Evolutionary conservation across 2,113 vertebrate genomes (phyloP).

Genomic region (Regulus satrapa): DNA sequence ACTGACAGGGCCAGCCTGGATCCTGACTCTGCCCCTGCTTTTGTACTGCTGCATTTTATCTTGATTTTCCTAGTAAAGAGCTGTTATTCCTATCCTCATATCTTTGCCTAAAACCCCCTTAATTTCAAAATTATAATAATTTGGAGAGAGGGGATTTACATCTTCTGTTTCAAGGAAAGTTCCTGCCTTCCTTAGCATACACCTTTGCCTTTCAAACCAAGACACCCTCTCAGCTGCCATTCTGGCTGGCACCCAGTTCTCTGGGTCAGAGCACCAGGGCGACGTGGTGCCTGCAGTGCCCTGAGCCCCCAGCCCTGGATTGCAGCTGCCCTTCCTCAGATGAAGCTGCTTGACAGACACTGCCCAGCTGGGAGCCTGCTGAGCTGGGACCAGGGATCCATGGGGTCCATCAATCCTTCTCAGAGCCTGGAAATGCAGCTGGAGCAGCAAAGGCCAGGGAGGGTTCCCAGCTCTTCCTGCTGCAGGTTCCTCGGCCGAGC

Average conservation of each 20-base stretch:
- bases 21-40: too few relatives aligned
- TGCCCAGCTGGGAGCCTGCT: background rate
- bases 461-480: background rate
- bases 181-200: too few relatives aligned
- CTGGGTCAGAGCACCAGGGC: background rate
- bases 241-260: background rate
- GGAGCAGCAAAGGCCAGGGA: background rate
- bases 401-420: background rate
- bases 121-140: too few relatives aligned
- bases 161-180: too few relatives aligned
- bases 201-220: too few relatives aligned
- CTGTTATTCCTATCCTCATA: too few relatives aligned
- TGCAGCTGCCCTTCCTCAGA: background rate
- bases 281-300: background rate
- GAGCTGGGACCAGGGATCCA: background rate
- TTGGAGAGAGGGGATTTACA: too few relatives aligned
- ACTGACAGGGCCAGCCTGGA: too few relatives aligned
- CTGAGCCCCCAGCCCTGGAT: fast-evolving
- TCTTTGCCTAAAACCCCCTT: too few relatives aligned
- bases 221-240: background rate
- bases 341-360: background rate
- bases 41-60: too few relatives aligned
- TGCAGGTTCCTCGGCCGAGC: background rate
- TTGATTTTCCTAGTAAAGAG: too few relatives aligned
- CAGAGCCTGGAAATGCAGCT: background rate